Percentiles rank a stretch among this genome's conserved stretches.
These are phyloP conservation scores for Centropyge bicolor DNA, from an alignment of 2,797 vertebrate genomes.

Conservation along the genomic window DNA sequence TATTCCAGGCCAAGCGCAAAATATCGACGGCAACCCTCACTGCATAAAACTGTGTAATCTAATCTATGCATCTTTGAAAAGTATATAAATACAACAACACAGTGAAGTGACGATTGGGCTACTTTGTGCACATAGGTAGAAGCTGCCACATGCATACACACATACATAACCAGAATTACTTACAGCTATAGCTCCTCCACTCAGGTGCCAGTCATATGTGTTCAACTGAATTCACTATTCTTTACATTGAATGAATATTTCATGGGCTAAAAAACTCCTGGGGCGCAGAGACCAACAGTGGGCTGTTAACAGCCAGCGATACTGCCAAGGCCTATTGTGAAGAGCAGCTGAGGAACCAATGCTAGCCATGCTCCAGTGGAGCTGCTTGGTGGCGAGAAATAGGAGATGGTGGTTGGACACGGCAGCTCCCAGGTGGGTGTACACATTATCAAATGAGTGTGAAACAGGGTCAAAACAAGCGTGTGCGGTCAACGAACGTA, in stretches of 20 bases:
- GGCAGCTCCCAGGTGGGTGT: conserved; percentile 56
- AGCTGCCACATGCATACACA: not conserved
- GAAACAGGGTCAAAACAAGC: conserved; percentile 36
- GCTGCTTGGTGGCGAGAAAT: conserved; percentile 36
- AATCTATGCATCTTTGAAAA: not conserved
- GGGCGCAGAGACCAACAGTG: conserved; percentile 51
- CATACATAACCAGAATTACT: conserved; percentile 7
- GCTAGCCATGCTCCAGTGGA: conserved; percentile 46
- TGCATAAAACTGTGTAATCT: not conserved
- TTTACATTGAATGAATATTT: conserved; percentile 72
- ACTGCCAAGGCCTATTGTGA: conserved; percentile 50
- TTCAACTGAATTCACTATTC: conserved; percentile 54
- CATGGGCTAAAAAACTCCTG: conserved; percentile 53
- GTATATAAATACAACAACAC: not conserved
- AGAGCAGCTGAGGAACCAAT: conserved; percentile 50
- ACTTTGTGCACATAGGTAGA: not conserved
- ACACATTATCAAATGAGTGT: conserved; percentile 38
- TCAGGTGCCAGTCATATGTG: conserved; percentile 31
- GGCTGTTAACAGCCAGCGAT: conserved; percentile 48
- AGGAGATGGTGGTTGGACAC: conserved; percentile 30
- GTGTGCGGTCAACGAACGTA: conserved; percentile 27
- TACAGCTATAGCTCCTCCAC: conserved; percentile 1
- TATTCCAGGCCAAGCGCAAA: conserved; percentile 27
- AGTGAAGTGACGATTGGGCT: not conserved
- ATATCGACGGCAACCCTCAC: conserved; percentile 14